These are phyloP conservation scores for Corydoras maculifer DNA, from an alignment of 2,113 vertebrate species.

Conservation along the genomic window DNA sequence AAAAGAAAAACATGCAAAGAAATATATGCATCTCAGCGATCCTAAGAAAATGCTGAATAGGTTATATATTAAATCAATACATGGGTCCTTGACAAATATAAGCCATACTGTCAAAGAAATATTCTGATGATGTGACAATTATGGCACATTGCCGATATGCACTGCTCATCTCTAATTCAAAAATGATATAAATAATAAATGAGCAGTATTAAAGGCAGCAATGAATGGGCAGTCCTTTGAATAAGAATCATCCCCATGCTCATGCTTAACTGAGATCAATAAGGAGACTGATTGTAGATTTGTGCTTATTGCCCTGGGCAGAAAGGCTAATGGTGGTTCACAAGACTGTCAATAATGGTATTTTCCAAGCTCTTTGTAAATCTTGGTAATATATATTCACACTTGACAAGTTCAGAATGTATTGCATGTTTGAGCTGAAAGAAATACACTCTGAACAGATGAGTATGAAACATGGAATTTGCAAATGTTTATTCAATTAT, in stretches of 20 bases:
- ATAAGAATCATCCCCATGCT: conserved; percentile 25
- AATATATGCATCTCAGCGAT: neutral
- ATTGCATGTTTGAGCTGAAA: neutral
- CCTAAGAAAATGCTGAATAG: neutral
- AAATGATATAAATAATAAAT: conserved; percentile 23
- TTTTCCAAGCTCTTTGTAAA: conserved; percentile 22
- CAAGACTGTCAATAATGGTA: conserved; percentile 21
- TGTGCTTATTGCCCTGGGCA: conserved; percentile 23
- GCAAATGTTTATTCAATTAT: conserved; percentile 3
- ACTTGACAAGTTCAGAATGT: neutral
- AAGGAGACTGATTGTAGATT: conserved; percentile 28
- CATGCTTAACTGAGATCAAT: conserved; percentile 31
- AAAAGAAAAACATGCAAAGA: neutral
- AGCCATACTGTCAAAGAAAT: conserved; percentile 19
- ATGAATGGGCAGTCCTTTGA: conserved; percentile 13
- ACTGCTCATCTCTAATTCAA: conserved; percentile 29
- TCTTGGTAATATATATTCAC: conserved; percentile 19
- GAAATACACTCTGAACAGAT: neutral
- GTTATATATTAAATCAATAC: neutral
- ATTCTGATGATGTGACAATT: conserved; percentile 20
- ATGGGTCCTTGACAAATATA: conserved; percentile 9
- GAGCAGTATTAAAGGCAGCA: conserved; percentile 16
- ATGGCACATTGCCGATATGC: conserved; percentile 17
- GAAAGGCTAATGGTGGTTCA: conserved; percentile 32
- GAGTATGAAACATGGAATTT: conserved; percentile 1